Percentiles rank a stretch among this genome's conserved stretches.
phyloP scores from a whole-genome alignment of 1,140 invertebrate genomes.

The Rhyacophila brunnea region DNA sequence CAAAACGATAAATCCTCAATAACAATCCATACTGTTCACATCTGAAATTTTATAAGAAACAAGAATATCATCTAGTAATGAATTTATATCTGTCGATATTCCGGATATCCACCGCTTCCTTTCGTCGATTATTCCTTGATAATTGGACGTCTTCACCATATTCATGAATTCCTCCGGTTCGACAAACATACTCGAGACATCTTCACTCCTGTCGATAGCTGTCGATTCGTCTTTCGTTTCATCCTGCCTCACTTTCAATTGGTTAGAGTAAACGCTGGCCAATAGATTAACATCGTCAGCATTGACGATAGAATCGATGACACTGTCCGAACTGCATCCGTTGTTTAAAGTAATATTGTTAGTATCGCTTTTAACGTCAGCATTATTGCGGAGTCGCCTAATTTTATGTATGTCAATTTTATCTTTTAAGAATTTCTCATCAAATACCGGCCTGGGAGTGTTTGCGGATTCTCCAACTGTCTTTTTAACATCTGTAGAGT shows the following conservation, averaged over 20 bases:
- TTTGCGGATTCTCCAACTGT: conserved; percentile 43
- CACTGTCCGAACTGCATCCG: conserved; percentile 32
- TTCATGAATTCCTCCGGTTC: conserved; percentile 57
- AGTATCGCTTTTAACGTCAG: conserved; percentile 46
- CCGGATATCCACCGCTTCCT: conserved; percentile 59
- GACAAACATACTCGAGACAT: conserved; percentile 45
- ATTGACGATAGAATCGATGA: conserved; percentile 57
- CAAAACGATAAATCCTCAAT: too few species aligned
- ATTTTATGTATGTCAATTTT: conserved; percentile 29
- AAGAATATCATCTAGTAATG: conserved; percentile 66
- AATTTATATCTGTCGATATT: conserved; percentile 57
- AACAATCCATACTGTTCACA: conserved; percentile 64
- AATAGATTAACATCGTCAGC: conserved; percentile 60
- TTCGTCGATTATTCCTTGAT: conserved; percentile 54
- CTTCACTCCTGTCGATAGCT: conserved; percentile 43
- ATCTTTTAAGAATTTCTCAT: conserved; percentile 26
- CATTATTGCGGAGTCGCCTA: conserved; percentile 26
- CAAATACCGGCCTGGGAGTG: conserved; percentile 40
- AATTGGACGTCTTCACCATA: conserved; percentile 53
- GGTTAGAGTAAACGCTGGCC: conserved; percentile 54
- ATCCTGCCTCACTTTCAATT: conserved; percentile 42
- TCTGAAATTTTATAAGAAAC: conserved; percentile 53
- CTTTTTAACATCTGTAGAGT: conserved; percentile 47
- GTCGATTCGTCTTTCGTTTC: conserved; percentile 40
- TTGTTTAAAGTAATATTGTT: conserved; percentile 36